Evolutionary conservation across 2,888 invertebrate genomes (phyloP).

Genomic region (Synergus itoensis): DNA sequence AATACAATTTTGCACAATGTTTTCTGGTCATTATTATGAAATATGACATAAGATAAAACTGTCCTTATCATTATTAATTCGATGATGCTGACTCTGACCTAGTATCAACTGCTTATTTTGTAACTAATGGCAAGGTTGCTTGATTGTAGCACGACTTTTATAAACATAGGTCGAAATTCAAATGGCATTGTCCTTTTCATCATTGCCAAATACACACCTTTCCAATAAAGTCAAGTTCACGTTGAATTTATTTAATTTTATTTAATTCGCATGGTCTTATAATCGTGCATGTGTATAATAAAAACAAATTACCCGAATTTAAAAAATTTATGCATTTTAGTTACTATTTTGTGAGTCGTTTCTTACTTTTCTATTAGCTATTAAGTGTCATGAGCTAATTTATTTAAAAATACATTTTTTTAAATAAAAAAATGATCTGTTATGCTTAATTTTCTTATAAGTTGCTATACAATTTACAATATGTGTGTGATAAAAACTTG

Average conservation of each 20-base stretch:
- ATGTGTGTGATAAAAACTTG: neutral
- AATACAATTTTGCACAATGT: slow-evolving; percentile 4
- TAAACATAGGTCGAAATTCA: neutral
- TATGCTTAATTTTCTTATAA: neutral
- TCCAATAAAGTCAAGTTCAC: neutral
- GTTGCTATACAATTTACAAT: neutral
- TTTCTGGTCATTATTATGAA: neutral
- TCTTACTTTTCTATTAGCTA: neutral
- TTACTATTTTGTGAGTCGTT: neutral
- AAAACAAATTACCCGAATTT: neutral
- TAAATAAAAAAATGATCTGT: neutral
- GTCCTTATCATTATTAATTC: neutral
- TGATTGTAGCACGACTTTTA: neutral
- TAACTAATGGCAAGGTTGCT: slow-evolving; percentile 18
- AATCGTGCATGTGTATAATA: neutral
- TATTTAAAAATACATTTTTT: slow-evolving; percentile 18
- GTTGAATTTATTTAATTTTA: neutral
- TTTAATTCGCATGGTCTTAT: neutral
- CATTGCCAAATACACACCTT: neutral
- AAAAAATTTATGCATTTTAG: neutral
- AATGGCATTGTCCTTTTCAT: neutral
- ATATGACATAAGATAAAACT: neutral
- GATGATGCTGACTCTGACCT: slow-evolving; percentile 29
- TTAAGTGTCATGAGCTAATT: neutral
- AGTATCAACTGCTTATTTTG: slow-evolving; percentile 1